These are phyloP conservation scores for Drosophila lowei DNA, from an alignment of 1,140 invertebrate species.

Conservation along the genomic window DNA sequence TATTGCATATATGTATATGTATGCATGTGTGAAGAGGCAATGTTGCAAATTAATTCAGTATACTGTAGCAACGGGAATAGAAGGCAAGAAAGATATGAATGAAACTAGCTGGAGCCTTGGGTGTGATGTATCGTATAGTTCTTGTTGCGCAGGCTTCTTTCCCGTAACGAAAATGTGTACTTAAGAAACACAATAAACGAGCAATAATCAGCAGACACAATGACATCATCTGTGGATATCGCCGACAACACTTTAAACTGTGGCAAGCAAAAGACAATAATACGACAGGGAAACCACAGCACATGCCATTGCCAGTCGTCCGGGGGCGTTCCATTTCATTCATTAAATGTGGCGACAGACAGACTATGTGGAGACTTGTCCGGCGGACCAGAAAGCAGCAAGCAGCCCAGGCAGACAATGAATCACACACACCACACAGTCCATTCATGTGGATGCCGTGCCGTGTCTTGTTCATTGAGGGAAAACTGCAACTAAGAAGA, in stretches of 20 bases:
- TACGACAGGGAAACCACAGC: conserved; percentile 39
- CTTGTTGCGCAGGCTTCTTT: conserved; percentile 36
- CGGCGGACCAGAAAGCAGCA: conserved; percentile 5
- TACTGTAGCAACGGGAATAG: conserved; percentile 18
- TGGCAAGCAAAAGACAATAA: conserved; percentile 55
- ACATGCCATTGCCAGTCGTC: conserved; percentile 30
- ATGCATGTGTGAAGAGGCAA: conserved; percentile 15
- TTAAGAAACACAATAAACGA: conserved; percentile 43
- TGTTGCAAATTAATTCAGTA: conserved; percentile 52
- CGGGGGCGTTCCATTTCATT: conserved; percentile 71
- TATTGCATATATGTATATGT: not conserved
- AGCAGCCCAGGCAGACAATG: not conserved
- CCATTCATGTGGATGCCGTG: not conserved
- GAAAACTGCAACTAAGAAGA: conserved; percentile 5
- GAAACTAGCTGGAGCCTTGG: conserved; percentile 67
- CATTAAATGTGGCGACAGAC: conserved; percentile 78
- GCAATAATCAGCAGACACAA: conserved; percentile 38
- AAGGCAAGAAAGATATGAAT: conserved; percentile 63
- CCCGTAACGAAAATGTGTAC: conserved; percentile 27
- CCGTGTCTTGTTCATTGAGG: too few species aligned
- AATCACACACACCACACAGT: not conserved
- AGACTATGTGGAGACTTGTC: conserved; percentile 54
- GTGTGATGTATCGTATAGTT: conserved; percentile 9
- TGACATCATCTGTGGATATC: conserved; percentile 76
- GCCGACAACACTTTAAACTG: conserved; percentile 56